Evolutionary conservation across 2,888 invertebrate genomes (phyloP).

Genomic region (Drosophila setosimentum): DNA sequence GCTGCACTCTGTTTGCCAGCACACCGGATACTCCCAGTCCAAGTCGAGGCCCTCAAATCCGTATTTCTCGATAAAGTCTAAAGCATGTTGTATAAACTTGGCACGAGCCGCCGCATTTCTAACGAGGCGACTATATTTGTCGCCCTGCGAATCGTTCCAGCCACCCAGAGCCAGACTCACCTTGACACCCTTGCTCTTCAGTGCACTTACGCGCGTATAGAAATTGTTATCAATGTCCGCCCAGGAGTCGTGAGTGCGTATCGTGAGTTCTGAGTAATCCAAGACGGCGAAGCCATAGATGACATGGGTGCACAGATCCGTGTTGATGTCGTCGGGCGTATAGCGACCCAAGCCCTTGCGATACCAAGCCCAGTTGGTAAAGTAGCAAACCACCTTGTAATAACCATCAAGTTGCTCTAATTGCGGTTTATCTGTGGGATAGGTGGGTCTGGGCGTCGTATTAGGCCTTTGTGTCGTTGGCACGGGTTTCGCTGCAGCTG

Average conservation of each 20-base stretch:
- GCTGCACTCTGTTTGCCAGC: conserved; percentile 91
- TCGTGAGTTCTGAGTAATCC: conserved; percentile 91
- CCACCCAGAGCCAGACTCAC: conserved; percentile 96
- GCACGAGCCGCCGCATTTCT: conserved; percentile 90
- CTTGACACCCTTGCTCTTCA: conserved; percentile 92
- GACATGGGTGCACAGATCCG: conserved; percentile 95
- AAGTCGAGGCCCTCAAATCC: conserved; percentile 97
- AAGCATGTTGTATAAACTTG: conserved; percentile 90
- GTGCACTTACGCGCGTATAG: conserved; percentile 92
- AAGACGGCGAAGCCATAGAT: conserved; percentile 97
- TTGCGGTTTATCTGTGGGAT: conserved; percentile 79
- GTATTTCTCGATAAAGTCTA: conserved; percentile 92
- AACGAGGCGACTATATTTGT: conserved; percentile 94
- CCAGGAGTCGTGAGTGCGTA: conserved; percentile 95
- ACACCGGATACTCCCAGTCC: conserved; percentile 96
- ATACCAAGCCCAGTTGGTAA: conserved; percentile 98
- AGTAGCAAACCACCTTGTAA: conserved; percentile 95
- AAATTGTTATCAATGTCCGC: conserved; percentile 95
- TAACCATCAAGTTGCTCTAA: conserved; percentile 87
- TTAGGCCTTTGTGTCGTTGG: conserved; percentile 76
- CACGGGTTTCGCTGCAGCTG: conserved; percentile 67
- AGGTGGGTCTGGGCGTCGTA: conserved; percentile 79
- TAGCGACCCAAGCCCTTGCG: conserved; percentile 93
- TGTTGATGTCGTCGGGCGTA: conserved; percentile 93
- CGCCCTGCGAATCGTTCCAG: conserved; percentile 97